Evolutionary conservation across 1,140 invertebrate genomes (phyloP).

Genomic region (Drosophila ananassae): DNA sequence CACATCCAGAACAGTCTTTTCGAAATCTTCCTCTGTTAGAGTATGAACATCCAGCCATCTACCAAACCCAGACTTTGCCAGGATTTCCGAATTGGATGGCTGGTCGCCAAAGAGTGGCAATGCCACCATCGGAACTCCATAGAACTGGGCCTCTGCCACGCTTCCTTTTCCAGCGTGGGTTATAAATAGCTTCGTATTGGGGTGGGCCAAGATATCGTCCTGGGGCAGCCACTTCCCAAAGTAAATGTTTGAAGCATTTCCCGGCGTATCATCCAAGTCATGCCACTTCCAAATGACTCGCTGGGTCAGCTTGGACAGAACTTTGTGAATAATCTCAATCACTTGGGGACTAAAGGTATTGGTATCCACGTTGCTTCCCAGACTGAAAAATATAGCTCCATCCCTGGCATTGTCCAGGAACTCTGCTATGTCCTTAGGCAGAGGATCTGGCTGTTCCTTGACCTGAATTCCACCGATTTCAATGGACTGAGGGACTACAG

Average conservation of each 20-base stretch:
- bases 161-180: conserved; percentile 90
- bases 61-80: conserved; percentile 84
- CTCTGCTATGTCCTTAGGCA: conserved; percentile 84
- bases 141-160: conserved; percentile 88
- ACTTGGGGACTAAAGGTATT: conserved; percentile 81
- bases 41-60: conserved; percentile 74
- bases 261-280: conserved; percentile 85
- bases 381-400: conserved; percentile 87
- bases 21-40: conserved; percentile 80
- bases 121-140: conserved; percentile 89
- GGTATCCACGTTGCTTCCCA: conserved; percentile 85
- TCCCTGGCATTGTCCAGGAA: conserved; percentile 84
- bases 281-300: conserved; percentile 87
- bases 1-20: conserved; percentile 45
- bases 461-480: conserved; percentile 85
- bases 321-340: conserved; percentile 83
- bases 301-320: conserved; percentile 85
- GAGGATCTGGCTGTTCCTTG: conserved; percentile 63
- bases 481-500: conserved; percentile 80
- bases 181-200: conserved; percentile 88
- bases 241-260: conserved; percentile 87
- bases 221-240: conserved; percentile 89
- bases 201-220: conserved; percentile 88
- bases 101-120: conserved; percentile 89
- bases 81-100: conserved; percentile 85